Base-by-base conservation (phyloP, 2,888 invertebrate species). In the Leptinotarsa haldemani region DNA sequence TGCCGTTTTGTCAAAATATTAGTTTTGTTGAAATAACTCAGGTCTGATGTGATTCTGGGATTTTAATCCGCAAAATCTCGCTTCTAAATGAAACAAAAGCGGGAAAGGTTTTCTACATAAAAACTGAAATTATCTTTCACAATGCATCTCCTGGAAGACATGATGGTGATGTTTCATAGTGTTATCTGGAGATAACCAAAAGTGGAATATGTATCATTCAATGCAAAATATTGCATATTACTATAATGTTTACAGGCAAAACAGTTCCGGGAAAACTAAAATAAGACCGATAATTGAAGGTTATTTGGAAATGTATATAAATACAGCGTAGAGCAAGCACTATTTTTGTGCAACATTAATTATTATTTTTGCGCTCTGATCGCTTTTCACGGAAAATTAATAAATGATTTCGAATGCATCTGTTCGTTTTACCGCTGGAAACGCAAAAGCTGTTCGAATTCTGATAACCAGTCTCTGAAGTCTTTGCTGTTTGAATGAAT, bases 201-300 rank as follows among this genome's bases (percentile, higher is more conserved):
- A 40, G 9, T 40, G 40, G 9, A 40, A 40, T 40, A 40, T 40
- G 9, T 40, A 40, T 40, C 40, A 40, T 40, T 40, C 40, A 40
- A 9, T 52, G 4, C 13, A 52, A 3, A 52, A 52, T n/a, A n/a
- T 5, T 16, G 50, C 50, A 50, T 50, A 50, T 50, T n/a, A 16
- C 4, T 25, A 61, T 61, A 7, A 16, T 30, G 40, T n/a, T 16
- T 61, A 30, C 61, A 30, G 46, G 53, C 64, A 53, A 18, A 53
- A 64, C 64, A 53, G 25, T 73, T 73, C 69, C 69, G 65, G 46
- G 73, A 69, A 73, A 69, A 64, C 73, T 56, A 64, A 56, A 52
- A 63, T 72, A 52, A 53, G 53, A 56, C 9, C 61, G 61, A 30
- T 61, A 61, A 30, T 64, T 46, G 73, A 47, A 69, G 69, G 69